Percentiles rank a stretch among this genome's conserved stretches.
These are phyloP conservation scores for Ectobius pallidus DNA, from an alignment of 2,888 invertebrate genomes.

Conservation along the genomic window DNA sequence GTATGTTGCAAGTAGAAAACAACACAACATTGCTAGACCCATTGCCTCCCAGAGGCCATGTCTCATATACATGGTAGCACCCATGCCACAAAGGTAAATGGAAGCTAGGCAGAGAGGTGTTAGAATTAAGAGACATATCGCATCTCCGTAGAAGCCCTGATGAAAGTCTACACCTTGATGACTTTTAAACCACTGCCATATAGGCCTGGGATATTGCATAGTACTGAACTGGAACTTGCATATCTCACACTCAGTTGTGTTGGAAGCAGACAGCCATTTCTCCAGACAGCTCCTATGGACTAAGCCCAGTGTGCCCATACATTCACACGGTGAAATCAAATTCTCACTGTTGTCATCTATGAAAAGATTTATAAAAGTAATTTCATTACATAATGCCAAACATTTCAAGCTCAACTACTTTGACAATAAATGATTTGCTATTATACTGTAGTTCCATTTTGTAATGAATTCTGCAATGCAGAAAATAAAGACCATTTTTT, in stretches of 20 bases:
- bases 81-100: conserved; percentile 57
- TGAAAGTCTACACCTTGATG: conserved; percentile 53
- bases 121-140: conserved; percentile 56
- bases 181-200: conserved; percentile 56
- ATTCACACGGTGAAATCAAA: conserved; percentile 62
- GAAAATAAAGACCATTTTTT: too few species aligned
- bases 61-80: conserved; percentile 53
- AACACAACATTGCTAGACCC: conserved; percentile 52
- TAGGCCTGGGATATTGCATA: conserved; percentile 54
- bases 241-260: conserved; percentile 60
- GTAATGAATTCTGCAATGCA: too few species aligned
- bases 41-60: conserved; percentile 53
- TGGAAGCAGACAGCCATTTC: conserved; percentile 61
- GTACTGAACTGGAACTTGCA: conserved; percentile 58
- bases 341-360: conserved; percentile 55
- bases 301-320: conserved; percentile 60
- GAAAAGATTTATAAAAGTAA: neutral
- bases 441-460: too few species aligned
- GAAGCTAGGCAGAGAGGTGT: conserved; percentile 58
- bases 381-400: neutral
- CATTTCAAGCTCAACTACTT: neutral
- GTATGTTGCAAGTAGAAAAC: conserved; percentile 51
- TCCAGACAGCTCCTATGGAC: conserved; percentile 62
- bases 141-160: conserved; percentile 58
- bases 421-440: too few species aligned